A percentile compares a stretch with the other conserved stretches of the same genome.
phyloP scores from a whole-genome alignment of 2,888 invertebrate genomes.

The Diarsia brunnea region DNA sequence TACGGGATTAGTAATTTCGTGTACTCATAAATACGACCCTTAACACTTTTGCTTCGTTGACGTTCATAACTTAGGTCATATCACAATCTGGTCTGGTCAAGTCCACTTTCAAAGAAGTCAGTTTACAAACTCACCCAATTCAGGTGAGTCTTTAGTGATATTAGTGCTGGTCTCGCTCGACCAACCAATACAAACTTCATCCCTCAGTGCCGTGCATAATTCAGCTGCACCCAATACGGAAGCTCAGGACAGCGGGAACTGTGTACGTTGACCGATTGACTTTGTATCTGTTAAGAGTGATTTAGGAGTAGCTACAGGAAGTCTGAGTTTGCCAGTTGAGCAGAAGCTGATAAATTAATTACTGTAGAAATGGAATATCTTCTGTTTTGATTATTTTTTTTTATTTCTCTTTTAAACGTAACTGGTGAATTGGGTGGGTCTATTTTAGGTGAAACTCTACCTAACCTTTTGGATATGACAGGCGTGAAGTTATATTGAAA shows the following conservation, averaged over 20 bases:
- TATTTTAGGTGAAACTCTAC: not conserved
- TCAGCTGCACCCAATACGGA: constrained; percentile 25
- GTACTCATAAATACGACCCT: not conserved
- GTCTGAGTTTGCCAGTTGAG: not conserved
- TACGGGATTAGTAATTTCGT: not conserved
- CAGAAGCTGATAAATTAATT: not conserved
- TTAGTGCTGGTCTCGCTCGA: constrained; percentile 9
- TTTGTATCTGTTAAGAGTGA: constrained; percentile 21
- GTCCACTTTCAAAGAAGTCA: not conserved
- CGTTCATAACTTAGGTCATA: not conserved
- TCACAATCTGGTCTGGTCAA: not conserved
- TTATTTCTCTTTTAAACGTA: not conserved
- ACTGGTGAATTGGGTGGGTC: no score
- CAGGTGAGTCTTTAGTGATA: not conserved
- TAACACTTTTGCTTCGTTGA: not conserved
- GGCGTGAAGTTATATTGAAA: not conserved
- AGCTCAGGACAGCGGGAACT: constrained; percentile 20
- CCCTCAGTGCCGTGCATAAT: not conserved
- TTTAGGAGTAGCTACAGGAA: constrained; percentile 17
- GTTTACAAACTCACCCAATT: not conserved
- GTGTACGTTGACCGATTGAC: constrained; percentile 42
- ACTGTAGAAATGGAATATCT: not conserved
- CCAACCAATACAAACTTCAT: constrained; percentile 31
- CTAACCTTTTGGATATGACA: not conserved
- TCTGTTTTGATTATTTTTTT: not conserved